Percentiles rank a stretch among this genome's conserved stretches.
Conservation (phyloP, 1,140 invertebrate species). For the Bombus haemorrhoidalis region DNA sequence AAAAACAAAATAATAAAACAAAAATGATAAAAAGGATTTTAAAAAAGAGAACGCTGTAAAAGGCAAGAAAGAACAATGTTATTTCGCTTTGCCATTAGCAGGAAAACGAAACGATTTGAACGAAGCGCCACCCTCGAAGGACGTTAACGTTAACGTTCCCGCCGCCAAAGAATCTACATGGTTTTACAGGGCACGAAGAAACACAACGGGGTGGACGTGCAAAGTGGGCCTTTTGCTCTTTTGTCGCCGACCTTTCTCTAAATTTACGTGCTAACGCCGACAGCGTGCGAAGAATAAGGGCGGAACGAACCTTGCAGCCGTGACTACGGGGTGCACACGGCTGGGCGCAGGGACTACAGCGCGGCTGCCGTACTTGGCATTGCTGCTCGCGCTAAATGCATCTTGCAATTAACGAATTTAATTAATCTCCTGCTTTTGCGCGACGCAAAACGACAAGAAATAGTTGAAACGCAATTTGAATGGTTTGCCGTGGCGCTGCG, state of each 20-base stretch:
- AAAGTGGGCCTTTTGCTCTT: slow-evolving; percentile 51
- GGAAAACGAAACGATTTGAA: neutral
- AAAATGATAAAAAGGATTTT: neutral
- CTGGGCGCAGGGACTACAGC: slow-evolving; percentile 36
- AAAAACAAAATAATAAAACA: neutral
- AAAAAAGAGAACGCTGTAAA: neutral
- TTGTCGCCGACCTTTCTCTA: slow-evolving; percentile 43
- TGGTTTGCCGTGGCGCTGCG: slow-evolving; percentile 55
- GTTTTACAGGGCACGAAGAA: slow-evolving; percentile 18
- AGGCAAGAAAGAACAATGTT: neutral
- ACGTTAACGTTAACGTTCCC: neutral
- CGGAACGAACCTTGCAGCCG: slow-evolving; percentile 10
- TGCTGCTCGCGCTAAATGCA: slow-evolving; percentile 72
- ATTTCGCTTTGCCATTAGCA: neutral
- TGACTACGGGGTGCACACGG: neutral
- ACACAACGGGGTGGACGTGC: slow-evolving; percentile 2
- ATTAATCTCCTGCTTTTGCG: slow-evolving; percentile 78
- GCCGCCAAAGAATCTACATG: slow-evolving; percentile 1
- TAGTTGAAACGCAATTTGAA: slow-evolving; percentile 76
- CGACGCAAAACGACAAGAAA: slow-evolving; percentile 73
- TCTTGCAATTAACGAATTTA: slow-evolving; percentile 81
- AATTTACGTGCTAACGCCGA: slow-evolving; percentile 47
- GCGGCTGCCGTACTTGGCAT: neutral
- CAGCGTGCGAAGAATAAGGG: slow-evolving; percentile 39
- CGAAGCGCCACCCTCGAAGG: neutral